These are phyloP conservation scores for Rhineura floridana DNA, from an alignment of 2,113 vertebrate genomes.

Conservation along the genomic window DNA sequence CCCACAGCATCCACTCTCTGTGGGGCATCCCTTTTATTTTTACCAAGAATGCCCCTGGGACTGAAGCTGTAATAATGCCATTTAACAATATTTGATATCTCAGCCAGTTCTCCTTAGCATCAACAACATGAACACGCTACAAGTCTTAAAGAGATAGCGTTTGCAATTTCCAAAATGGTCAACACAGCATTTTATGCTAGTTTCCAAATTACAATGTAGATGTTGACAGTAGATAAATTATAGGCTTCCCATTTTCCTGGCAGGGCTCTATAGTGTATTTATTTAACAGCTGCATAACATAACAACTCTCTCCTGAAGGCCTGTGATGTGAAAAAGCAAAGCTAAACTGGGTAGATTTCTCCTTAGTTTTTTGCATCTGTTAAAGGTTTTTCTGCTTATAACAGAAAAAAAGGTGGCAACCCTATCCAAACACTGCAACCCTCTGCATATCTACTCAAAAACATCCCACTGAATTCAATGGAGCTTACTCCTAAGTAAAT, in stretches of 20 bases:
- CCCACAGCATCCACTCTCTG: background rate
- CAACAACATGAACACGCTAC: constrained; percentile 23
- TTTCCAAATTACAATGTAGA: constrained; percentile 16
- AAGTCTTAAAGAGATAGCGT: background rate
- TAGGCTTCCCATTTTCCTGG: background rate
- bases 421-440: background rate
- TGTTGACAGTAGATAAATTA: constrained; percentile 7
- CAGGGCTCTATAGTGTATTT: background rate
- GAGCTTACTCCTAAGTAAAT: no score
- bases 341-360: background rate
- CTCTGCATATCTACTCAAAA: no score
- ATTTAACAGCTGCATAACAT: background rate
- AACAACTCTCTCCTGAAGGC: background rate
- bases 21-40: background rate
- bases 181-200: background rate
- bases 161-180: background rate
- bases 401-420: background rate
- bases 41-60: background rate
- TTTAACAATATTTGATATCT: constrained; percentile 32
- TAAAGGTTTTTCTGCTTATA: background rate
- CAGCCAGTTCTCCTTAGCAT: background rate
- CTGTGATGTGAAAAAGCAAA: background rate
- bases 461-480: no score
- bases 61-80: constrained; percentile 49
- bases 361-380: background rate